A percentile compares a stretch with the other conserved stretches of the same genome.
Evolutionary conservation across 1,140 invertebrate genomes (phyloP).

Genomic region (Drosophila eugracilis): DNA sequence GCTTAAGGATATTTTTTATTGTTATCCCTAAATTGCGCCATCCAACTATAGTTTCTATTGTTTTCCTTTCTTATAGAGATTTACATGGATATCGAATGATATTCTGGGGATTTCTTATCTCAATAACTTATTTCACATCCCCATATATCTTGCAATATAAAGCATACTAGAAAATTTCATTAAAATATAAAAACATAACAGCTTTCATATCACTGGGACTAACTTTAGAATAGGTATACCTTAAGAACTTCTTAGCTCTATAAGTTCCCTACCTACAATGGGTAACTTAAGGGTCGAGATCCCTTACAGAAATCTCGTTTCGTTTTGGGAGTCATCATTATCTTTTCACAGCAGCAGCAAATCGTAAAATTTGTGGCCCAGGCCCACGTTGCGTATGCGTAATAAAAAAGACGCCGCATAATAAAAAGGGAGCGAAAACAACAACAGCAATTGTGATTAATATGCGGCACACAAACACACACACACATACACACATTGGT

Average conservation of each 20-base stretch:
- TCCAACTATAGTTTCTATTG: no score
- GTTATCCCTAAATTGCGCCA: no score
- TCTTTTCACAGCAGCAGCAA: conserved; percentile 54
- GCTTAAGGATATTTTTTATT: no score
- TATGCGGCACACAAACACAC: conserved; percentile 33
- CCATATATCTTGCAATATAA: no score
- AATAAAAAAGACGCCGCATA: conserved; percentile 59
- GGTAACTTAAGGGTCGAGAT: conserved; percentile 2
- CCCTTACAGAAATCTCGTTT: conserved; percentile 5
- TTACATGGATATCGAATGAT: no score
- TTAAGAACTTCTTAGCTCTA: background rate
- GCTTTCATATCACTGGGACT: background rate
- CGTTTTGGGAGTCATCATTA: conserved; percentile 56
- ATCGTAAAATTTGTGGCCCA: conserved; percentile 55
- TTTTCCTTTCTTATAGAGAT: no score
- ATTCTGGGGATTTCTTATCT: no score
- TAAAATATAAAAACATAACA: no score
- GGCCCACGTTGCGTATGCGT: conserved; percentile 62
- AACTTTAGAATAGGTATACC: no score
- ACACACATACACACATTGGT: background rate
- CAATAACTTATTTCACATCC: no score
- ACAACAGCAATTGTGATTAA: conserved; percentile 53
- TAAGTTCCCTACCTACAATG: background rate
- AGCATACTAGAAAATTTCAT: no score
- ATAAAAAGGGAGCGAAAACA: conserved; percentile 44